Percentiles rank a stretch among this genome's conserved stretches.
Evolutionary conservation across 2,797 vertebrate species (phyloP).

Genomic region (Lophius americanus): DNA sequence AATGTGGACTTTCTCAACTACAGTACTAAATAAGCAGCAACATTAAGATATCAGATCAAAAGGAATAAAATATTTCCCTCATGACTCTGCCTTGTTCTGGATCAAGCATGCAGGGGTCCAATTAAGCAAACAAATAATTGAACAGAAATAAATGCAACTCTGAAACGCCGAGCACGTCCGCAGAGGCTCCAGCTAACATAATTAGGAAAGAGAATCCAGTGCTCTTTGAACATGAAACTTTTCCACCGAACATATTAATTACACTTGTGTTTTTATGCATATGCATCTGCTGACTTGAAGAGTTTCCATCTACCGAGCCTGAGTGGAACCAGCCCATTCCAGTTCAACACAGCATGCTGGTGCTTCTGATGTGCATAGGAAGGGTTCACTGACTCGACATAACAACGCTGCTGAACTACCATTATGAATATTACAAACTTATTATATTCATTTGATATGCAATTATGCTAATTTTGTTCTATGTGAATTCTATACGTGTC

Average conservation of each 20-base stretch:
- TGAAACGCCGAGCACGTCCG: slow-evolving; percentile 65
- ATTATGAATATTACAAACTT: slow-evolving; percentile 12
- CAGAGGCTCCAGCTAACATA: slow-evolving; percentile 70
- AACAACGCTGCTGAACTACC: slow-evolving; percentile 20
- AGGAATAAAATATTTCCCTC: slow-evolving; percentile 80
- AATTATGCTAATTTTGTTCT: neutral
- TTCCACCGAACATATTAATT: slow-evolving; percentile 70
- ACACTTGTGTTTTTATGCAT: slow-evolving; percentile 69
- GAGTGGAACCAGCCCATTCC: slow-evolving; percentile 39
- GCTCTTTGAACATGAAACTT: slow-evolving; percentile 76
- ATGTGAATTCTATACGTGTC: neutral
- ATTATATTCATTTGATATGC: neutral
- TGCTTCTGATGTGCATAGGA: slow-evolving; percentile 33
- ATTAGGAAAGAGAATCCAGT: slow-evolving; percentile 68
- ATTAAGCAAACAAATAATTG: slow-evolving; percentile 84
- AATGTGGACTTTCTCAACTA: slow-evolving; percentile 73
- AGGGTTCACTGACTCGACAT: slow-evolving; percentile 20
- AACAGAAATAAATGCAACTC: slow-evolving; percentile 81
- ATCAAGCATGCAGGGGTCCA: slow-evolving; percentile 75
- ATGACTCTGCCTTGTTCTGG: slow-evolving; percentile 76
- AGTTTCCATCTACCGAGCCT: slow-evolving; percentile 52
- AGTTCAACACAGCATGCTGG: slow-evolving; percentile 30
- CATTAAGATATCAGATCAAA: slow-evolving; percentile 83
- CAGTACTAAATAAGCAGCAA: slow-evolving; percentile 69
- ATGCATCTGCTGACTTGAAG: slow-evolving; percentile 65